A percentile compares a stretch with the other conserved stretches of the same genome.
Evolutionary conservation across 1,140 invertebrate species (phyloP).

Genomic region (Bilobella aurantiaca): DNA sequence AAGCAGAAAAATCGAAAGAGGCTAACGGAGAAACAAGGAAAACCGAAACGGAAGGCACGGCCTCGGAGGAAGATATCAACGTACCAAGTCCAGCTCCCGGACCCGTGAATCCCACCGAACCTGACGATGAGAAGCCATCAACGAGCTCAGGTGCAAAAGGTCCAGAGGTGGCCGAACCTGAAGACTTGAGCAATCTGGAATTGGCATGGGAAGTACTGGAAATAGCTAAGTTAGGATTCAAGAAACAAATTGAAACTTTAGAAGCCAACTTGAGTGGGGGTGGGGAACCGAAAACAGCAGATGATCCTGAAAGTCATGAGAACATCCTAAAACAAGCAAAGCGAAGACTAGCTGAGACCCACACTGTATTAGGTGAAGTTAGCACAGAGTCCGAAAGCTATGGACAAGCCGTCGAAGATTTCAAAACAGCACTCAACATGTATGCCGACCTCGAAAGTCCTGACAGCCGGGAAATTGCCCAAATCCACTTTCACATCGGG

Average conservation of each 20-base stretch:
- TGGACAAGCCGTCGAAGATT: slow-evolving; percentile 60
- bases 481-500: slow-evolving; percentile 66
- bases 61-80: background rate
- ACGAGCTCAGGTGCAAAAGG: no score
- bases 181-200: slow-evolving; percentile 69
- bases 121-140: background rate
- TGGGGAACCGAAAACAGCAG: slow-evolving; percentile 7
- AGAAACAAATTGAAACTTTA: slow-evolving; percentile 37
- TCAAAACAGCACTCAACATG: slow-evolving; percentile 60
- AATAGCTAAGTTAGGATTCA: slow-evolving; percentile 65
- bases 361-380: slow-evolving; percentile 66
- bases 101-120: background rate
- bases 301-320: slow-evolving; percentile 19
- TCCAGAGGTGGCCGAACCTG: slow-evolving; percentile 48
- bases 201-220: slow-evolving; percentile 85
- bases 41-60: background rate
- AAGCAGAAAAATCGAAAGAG: background rate
- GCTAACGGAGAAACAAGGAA: background rate
- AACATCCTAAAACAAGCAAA: slow-evolving; percentile 39
- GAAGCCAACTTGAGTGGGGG: background rate
- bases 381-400: slow-evolving; percentile 74
- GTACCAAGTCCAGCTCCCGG: no score
- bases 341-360: slow-evolving; percentile 56
- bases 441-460: slow-evolving; percentile 49
- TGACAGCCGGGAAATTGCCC: slow-evolving; percentile 56